These are phyloP conservation scores for Andricus curvator DNA, from an alignment of 2,888 invertebrate species.

Conservation along the genomic window DNA sequence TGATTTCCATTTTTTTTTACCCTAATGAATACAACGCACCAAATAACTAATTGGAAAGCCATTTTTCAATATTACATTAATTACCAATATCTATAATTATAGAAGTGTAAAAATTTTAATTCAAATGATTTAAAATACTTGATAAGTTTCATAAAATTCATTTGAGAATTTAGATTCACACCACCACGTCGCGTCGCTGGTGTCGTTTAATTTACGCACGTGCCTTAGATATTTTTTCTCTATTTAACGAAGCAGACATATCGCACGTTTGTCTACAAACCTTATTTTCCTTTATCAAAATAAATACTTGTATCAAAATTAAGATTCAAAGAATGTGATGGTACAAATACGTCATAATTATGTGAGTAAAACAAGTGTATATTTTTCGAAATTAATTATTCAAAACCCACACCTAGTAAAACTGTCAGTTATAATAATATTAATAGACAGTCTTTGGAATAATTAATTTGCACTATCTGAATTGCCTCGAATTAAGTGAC, in stretches of 20 bases:
- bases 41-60: too few species aligned
- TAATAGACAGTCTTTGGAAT: background rate
- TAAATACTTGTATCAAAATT: background rate
- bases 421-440: too few species aligned
- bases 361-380: background rate
- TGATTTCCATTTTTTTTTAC: too few species aligned
- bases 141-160: too few species aligned
- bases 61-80: too few species aligned
- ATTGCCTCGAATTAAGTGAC: background rate
- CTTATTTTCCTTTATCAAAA: background rate
- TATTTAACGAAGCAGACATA: background rate
- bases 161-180: too few species aligned
- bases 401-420: too few species aligned
- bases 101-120: too few species aligned
- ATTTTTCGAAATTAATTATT: background rate
- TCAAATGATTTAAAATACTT: too few species aligned
- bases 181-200: too few species aligned
- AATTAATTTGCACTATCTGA: background rate
- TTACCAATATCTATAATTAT: too few species aligned
- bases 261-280: background rate
- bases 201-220: background rate
- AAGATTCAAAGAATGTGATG: background rate
- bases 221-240: conserved; percentile 2
- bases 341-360: background rate
- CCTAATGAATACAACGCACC: too few species aligned